Evolutionary conservation across 2,888 invertebrate genomes (phyloP), one percentile per base, ranked within the genome.

Genomic region (Netelia melanura): DNA sequence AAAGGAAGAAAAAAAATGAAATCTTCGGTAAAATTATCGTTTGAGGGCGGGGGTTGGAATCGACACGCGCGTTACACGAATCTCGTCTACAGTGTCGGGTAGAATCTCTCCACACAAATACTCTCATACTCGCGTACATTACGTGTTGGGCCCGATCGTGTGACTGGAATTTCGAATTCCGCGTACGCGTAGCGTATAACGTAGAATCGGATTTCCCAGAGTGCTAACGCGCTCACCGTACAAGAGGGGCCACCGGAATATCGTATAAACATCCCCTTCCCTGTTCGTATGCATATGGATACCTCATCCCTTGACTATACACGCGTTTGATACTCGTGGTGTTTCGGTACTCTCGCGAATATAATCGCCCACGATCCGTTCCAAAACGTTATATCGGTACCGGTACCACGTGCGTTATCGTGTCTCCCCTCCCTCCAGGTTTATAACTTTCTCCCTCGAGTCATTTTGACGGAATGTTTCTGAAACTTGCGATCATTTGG

Each of bases 171-270:
- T 61, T 62, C 68, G 52, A 70, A 70, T 56, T 44, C 17, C 21
- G 23, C 65, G 44, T 74, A 67, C 52, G 25, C 62, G 25, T 62
- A 30, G 5, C 30, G 30, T 30, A 62, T 62, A 43, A 23, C 48
- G 62, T 81, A 14, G 68, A 76, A 81, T 76, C 62, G 81, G 23
- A 81, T 76, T 81, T 70, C 70, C 30, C 54, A 52, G 67, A 67
- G 75, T 64, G 64, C 5, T 75, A 81, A 76, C 76, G 44, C 21
- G 21, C 70, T 81, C 61, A 11, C n/a, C 30, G 30, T 30, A 30
- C 5, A 30, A 2, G 30, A 58, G 17, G 64, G 48, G 17, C n/a
- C 56, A 17, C 0, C 8, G 25, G 48, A 67, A 67, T 74, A 74
- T 74, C 61, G 30, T 38, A 52, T 44, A 56, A 23, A 61, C 38